These are phyloP conservation scores for Doryteuthis pealeii DNA, from an alignment of 1,140 invertebrate genomes.

Conservation along the genomic window DNA sequence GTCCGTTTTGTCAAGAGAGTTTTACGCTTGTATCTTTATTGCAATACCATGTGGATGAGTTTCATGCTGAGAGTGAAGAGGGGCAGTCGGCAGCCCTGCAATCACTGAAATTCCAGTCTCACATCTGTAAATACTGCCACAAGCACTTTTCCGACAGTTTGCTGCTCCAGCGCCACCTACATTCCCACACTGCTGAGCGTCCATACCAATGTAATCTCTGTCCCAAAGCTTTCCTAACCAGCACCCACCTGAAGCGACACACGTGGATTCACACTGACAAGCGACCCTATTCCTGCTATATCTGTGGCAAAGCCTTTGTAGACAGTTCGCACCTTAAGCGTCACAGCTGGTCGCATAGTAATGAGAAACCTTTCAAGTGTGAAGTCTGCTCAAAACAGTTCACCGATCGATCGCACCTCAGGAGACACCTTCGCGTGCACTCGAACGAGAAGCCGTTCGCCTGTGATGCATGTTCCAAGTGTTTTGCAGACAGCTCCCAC, in stretches of 20 bases:
- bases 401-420: constrained; percentile 59
- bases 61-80: neutral
- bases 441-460: constrained; percentile 24
- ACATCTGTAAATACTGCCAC: constrained; percentile 5
- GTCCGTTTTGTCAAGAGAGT: constrained; percentile 33
- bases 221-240: constrained; percentile 28
- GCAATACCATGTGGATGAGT: neutral
- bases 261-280: constrained; percentile 17
- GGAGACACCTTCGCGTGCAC: constrained; percentile 24
- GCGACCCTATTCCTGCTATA: constrained; percentile 18
- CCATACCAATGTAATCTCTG: constrained; percentile 57
- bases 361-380: constrained; percentile 85
- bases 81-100: neutral
- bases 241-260: constrained; percentile 23
- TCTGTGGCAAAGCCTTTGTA: constrained; percentile 41
- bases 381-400: constrained; percentile 88
- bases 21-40: constrained; percentile 33
- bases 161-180: constrained; percentile 19
- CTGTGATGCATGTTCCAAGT: constrained; percentile 27
- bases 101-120: neutral
- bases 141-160: constrained; percentile 4
- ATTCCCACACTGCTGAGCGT: constrained; percentile 52
- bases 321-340: constrained; percentile 64
- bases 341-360: constrained; percentile 65
- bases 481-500: constrained; percentile 18